Evolutionary conservation across 2,797 vertebrate species (phyloP).

Genomic region (Anguilla obscura): DNA sequence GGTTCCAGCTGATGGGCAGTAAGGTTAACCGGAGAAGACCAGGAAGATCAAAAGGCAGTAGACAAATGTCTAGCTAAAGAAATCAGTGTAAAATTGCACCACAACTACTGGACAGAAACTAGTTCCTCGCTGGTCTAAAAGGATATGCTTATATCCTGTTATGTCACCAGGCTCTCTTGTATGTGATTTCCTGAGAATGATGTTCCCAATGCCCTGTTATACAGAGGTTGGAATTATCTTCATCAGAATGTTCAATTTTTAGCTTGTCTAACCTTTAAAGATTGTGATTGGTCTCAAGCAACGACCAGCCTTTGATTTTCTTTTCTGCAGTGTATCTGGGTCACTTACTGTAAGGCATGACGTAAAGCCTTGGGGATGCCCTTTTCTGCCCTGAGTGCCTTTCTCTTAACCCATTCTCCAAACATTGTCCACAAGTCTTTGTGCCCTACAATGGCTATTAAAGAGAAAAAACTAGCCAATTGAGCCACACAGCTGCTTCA

Average conservation of each 20-base stretch:
- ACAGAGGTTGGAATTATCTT: too few species aligned
- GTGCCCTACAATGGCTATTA: neutral
- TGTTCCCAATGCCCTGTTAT: too few species aligned
- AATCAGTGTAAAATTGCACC: too few species aligned
- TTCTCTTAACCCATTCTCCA: neutral
- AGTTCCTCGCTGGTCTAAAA: too few species aligned
- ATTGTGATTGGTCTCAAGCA: neutral
- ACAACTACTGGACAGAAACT: too few species aligned
- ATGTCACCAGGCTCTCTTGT: too few species aligned
- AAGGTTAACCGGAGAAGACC: too few species aligned
- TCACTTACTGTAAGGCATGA: neutral
- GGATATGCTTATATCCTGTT: too few species aligned
- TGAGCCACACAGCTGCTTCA: neutral
- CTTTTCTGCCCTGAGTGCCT: constrained; percentile 3
- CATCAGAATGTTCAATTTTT: constrained; percentile 7
- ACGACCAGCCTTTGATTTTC: neutral
- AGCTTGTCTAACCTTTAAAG: constrained; percentile 15
- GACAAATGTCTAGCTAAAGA: too few species aligned
- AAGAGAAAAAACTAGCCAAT: constrained; percentile 7
- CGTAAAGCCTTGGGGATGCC: constrained; percentile 3
- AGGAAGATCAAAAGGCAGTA: too few species aligned
- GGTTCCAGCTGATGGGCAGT: too few species aligned
- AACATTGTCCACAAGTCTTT: neutral
- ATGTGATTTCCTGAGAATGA: too few species aligned
- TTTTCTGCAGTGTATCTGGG: neutral